Evolutionary conservation across 2,888 invertebrate genomes (phyloP).

Genomic region (Plagodis dolabraria): DNA sequence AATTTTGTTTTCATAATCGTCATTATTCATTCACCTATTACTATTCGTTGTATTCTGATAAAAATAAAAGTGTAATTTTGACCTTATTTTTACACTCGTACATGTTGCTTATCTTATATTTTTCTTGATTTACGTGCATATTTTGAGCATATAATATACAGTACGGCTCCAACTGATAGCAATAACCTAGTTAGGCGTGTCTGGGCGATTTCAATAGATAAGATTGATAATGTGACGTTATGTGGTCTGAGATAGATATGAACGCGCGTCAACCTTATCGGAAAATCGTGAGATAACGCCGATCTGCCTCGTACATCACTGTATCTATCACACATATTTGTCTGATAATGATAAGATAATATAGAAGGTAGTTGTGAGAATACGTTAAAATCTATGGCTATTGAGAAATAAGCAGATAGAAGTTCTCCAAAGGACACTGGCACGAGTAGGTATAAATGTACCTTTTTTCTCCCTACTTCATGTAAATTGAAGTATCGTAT

Average conservation of each 20-base stretch:
- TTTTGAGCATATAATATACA: not conserved
- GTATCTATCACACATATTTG: constrained; percentile 12
- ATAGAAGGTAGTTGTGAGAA: not conserved
- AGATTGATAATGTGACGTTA: constrained; percentile 16
- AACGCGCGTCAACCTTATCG: constrained; percentile 13
- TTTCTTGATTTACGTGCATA: not conserved
- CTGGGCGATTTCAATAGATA: constrained; percentile 11
- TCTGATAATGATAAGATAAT: constrained; percentile 5
- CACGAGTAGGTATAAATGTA: not conserved
- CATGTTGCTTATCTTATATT: not conserved
- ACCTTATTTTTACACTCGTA: too few species aligned
- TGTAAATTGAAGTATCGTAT: too few species aligned
- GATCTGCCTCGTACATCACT: not conserved
- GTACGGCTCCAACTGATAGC: constrained; percentile 6
- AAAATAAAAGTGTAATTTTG: too few species aligned
- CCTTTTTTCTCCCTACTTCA: not conserved
- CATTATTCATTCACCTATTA: too few species aligned
- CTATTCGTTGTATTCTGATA: too few species aligned
- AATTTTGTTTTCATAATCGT: too few species aligned
- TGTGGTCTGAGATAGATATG: constrained; percentile 7
- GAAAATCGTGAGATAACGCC: constrained; percentile 20
- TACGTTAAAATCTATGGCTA: not conserved
- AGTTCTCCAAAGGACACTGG: not conserved
- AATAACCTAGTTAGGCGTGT: constrained; percentile 26
- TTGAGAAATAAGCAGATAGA: not conserved